phyloP scores from a whole-genome alignment of 2,113 vertebrate genomes.

The Podocnemis expansa region DNA sequence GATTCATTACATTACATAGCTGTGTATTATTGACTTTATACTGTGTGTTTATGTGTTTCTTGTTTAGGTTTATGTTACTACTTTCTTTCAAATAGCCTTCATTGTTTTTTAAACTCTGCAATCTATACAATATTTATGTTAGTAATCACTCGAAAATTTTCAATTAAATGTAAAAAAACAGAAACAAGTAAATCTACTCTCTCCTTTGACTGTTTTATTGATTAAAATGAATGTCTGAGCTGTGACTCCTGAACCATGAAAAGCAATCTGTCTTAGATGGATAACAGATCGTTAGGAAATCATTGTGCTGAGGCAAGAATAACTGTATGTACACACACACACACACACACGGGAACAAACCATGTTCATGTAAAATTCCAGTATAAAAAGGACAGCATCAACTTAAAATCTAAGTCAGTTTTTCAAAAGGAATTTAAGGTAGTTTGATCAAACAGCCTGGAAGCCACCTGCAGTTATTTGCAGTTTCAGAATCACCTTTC shows the following conservation, averaged over 20 bases:
- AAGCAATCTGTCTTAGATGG: constrained; percentile 84
- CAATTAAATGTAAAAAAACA: constrained; percentile 82
- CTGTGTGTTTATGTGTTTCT: background rate
- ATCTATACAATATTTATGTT: constrained; percentile 69
- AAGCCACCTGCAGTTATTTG: background rate
- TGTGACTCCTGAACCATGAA: constrained; percentile 78
- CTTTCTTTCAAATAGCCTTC: constrained; percentile 38
- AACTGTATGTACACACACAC: constrained; percentile 58
- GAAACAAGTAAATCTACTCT: constrained; percentile 83
- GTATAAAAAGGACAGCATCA: background rate
- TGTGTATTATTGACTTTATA: background rate
- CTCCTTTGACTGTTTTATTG: constrained; percentile 83
- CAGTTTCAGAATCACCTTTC: background rate
- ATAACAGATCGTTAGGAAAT: constrained; percentile 83
- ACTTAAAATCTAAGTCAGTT: constrained; percentile 29
- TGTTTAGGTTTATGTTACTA: background rate
- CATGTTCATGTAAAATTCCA: background rate
- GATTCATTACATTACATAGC: background rate
- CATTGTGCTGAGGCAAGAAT: constrained; percentile 74
- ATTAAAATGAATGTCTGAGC: constrained; percentile 83
- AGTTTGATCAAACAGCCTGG: background rate
- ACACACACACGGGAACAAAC: background rate
- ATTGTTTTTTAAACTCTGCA: constrained; percentile 62
- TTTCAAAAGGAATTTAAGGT: background rate
- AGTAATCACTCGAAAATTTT: constrained; percentile 80